Evolutionary conservation across 2,888 invertebrate genomes (phyloP).

Genomic region (Opisthograptis luteolata): DNA sequence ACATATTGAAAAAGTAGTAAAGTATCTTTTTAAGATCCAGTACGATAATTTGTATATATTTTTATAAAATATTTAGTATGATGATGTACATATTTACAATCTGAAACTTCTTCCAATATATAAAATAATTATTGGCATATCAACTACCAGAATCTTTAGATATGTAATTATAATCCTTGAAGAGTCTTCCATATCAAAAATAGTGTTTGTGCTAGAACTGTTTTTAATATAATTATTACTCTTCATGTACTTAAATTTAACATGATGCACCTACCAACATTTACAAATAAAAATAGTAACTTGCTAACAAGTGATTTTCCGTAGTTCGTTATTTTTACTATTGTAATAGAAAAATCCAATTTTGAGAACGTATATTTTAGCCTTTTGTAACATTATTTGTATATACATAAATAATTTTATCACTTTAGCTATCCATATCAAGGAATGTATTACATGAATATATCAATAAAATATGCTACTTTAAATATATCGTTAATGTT

Average conservation of each 20-base stretch:
- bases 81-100: constrained; percentile 80
- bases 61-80: constrained; percentile 77
- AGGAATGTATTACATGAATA: constrained; percentile 35
- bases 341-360: constrained; percentile 29
- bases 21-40: constrained; percentile 60
- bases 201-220: constrained; percentile 74
- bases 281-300: constrained; percentile 21
- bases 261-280: constrained; percentile 26
- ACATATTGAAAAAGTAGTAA: constrained; percentile 77
- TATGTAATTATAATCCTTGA: constrained; percentile 64
- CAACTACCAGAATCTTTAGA: constrained; percentile 80
- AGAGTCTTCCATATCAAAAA: constrained; percentile 84
- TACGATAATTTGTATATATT: constrained; percentile 79
- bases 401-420: constrained; percentile 28
- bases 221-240: constrained; percentile 43
- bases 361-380: constrained; percentile 38
- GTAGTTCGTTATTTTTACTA: constrained; percentile 22
- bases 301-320: constrained; percentile 31
- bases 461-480: constrained; percentile 32
- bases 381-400: constrained; percentile 36
- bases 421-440: constrained; percentile 41
- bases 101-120: constrained; percentile 69
- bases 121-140: constrained; percentile 81
- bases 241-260: constrained; percentile 22
- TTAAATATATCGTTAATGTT: constrained; percentile 31